Conservation (phyloP, 2,113 vertebrate genomes). For the Cathartes aura region DNA sequence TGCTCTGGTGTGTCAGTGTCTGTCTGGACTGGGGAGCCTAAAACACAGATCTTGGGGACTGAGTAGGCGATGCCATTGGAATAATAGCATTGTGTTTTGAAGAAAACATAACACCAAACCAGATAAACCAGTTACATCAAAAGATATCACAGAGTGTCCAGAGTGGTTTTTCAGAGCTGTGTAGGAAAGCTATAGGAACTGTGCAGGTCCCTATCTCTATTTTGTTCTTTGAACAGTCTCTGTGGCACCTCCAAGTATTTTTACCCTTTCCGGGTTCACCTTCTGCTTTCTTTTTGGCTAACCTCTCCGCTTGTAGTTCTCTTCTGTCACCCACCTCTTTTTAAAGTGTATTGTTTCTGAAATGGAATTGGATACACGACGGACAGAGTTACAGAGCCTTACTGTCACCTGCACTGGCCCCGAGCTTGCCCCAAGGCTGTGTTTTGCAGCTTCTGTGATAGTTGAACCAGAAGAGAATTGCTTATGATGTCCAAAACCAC, state of each 20-base stretch:
- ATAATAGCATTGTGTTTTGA: background rate
- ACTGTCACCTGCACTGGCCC: background rate
- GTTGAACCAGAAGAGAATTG: background rate
- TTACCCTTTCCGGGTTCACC: background rate
- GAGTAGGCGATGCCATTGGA: background rate
- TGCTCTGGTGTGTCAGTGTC: background rate
- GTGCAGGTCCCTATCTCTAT: background rate
- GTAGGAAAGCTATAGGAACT: background rate
- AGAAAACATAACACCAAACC: background rate
- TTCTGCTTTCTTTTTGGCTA: background rate
- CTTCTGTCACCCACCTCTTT: background rate
- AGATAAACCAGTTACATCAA: background rate
- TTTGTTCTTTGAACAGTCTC: background rate
- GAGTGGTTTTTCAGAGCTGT: background rate
- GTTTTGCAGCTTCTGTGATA: background rate
- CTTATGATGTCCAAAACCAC: background rate
- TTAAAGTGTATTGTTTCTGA: background rate
- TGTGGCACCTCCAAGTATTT: background rate
- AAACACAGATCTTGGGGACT: background rate
- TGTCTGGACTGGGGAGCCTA: background rate
- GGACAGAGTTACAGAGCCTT: background rate
- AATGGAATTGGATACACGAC: accelerated
- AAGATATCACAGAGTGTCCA: background rate
- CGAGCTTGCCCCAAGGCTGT: too few relatives aligned
- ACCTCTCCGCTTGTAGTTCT: background rate